These are phyloP conservation scores for Nothocercus julius DNA, from an alignment of 2,113 vertebrate genomes.

Conservation along the genomic window DNA sequence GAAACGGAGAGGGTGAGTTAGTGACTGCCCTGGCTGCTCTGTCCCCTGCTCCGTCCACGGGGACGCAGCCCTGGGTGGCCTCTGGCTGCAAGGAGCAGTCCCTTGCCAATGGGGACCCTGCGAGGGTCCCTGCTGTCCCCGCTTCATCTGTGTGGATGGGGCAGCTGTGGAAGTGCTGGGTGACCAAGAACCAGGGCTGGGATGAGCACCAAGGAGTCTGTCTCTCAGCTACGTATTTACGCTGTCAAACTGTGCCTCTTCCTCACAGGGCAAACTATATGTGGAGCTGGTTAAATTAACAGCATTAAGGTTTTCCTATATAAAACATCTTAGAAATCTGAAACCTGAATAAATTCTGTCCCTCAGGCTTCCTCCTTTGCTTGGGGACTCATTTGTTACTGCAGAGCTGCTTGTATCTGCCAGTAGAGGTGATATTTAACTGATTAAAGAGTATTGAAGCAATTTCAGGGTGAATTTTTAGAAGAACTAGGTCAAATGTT, in stretches of 20 bases:
- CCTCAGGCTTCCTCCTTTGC: neutral
- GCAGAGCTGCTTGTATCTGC: neutral
- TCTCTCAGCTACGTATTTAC: neutral
- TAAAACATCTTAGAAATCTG: neutral
- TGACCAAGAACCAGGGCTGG: fast-evolving
- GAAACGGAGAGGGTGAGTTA: slow-evolving; percentile 26
- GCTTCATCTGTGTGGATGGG: fast-evolving
- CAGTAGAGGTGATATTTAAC: neutral
- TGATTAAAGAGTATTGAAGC: neutral
- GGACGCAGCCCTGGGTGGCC: neutral
- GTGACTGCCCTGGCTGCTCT: neutral
- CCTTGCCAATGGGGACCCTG: neutral
- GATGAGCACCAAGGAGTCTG: fast-evolving
- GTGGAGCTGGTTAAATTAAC: neutral
- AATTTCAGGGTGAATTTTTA: neutral
- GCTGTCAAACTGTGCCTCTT: neutral
- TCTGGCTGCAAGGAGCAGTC: neutral
- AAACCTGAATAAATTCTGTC: neutral
- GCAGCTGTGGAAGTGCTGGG: neutral
- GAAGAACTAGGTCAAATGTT: neutral
- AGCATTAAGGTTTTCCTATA: neutral
- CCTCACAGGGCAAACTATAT: neutral
- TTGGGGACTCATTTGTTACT: neutral
- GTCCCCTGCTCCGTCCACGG: fast-evolving
- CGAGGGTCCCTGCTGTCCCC: neutral